A percentile compares a stretch with the other conserved stretches of the same genome.
These are phyloP conservation scores for Automeris io DNA, from an alignment of 2,888 invertebrate genomes.

Conservation along the genomic window DNA sequence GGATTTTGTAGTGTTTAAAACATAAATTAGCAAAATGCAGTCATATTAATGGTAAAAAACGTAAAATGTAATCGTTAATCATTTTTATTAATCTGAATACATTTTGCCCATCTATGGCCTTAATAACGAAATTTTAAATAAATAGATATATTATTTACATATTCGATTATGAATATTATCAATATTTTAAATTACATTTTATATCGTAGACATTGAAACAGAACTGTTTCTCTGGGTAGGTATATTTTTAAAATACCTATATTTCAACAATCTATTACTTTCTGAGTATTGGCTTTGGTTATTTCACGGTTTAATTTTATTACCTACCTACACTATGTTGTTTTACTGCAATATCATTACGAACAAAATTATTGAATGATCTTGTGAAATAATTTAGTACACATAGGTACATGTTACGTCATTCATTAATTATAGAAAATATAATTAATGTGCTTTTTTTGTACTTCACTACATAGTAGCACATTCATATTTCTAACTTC, in stretches of 20 bases:
- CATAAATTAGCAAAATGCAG: too few relatives aligned
- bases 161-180: too few relatives aligned
- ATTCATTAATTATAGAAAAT: slow-evolving; percentile 22
- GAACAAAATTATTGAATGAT: slow-evolving; percentile 27
- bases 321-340: slow-evolving; percentile 37
- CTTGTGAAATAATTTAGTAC: slow-evolving; percentile 22
- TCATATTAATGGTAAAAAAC: too few relatives aligned
- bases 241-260: slow-evolving; percentile 7
- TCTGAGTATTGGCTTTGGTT: slow-evolving; percentile 59
- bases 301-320: slow-evolving; percentile 61
- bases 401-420: slow-evolving; percentile 20
- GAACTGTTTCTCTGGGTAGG: neutral
- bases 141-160: too few relatives aligned
- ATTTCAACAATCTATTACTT: slow-evolving; percentile 34
- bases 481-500: slow-evolving; percentile 18
- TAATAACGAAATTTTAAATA: too few relatives aligned
- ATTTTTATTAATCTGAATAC: too few relatives aligned
- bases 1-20: too few relatives aligned
- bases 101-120: too few relatives aligned
- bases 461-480: slow-evolving; percentile 34
- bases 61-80: too few relatives aligned
- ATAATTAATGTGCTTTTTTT: slow-evolving; percentile 35
- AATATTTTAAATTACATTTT: neutral
- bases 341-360: slow-evolving; percentile 31
- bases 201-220: neutral